phyloP scores from a whole-genome alignment of 2,888 invertebrate species.

The Ferdinandea cuprea region DNA sequence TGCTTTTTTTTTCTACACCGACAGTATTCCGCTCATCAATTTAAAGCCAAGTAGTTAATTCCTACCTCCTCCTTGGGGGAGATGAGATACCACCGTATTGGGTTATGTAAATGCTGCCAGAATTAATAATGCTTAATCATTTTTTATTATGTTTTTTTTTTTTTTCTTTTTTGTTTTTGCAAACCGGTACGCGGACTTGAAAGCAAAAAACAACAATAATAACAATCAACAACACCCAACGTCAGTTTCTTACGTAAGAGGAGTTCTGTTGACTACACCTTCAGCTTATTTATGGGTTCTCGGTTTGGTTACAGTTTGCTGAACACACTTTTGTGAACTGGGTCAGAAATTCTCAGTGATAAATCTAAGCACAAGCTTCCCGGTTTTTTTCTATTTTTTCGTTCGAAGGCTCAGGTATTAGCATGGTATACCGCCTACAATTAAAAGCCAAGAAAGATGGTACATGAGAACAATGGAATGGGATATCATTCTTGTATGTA shows the following conservation, averaged over 20 bases:
- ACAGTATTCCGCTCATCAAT: constrained; percentile 67
- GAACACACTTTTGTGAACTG: constrained; percentile 65
- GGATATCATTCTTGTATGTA: background rate
- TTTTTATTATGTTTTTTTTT: constrained; percentile 33
- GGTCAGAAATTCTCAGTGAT: constrained; percentile 62
- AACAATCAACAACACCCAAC: constrained; percentile 9
- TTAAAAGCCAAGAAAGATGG: constrained; percentile 45
- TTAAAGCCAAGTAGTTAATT: constrained; percentile 50
- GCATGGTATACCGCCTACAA: constrained; percentile 9
- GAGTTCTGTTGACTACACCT: constrained; percentile 39
- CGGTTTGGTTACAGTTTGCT: constrained; percentile 66
- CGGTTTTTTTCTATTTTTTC: too few species aligned
- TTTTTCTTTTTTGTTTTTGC: too few species aligned
- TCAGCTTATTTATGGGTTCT: constrained; percentile 55
- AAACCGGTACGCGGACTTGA: constrained; percentile 1
- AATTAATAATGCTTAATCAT: constrained; percentile 62
- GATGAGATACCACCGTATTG: constrained; percentile 18
- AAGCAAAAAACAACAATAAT: too few species aligned
- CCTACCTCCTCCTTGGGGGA: constrained; percentile 22
- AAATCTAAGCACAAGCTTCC: constrained; percentile 23
- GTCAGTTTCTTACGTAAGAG: constrained; percentile 47
- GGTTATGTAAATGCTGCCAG: constrained; percentile 67
- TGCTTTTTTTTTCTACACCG: constrained; percentile 19
- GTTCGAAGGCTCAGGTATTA: constrained; percentile 2
- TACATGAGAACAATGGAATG: constrained; percentile 40